These are phyloP conservation scores for Lasius fuliginosus DNA, from an alignment of 2,888 invertebrate species.

Conservation along the genomic window DNA sequence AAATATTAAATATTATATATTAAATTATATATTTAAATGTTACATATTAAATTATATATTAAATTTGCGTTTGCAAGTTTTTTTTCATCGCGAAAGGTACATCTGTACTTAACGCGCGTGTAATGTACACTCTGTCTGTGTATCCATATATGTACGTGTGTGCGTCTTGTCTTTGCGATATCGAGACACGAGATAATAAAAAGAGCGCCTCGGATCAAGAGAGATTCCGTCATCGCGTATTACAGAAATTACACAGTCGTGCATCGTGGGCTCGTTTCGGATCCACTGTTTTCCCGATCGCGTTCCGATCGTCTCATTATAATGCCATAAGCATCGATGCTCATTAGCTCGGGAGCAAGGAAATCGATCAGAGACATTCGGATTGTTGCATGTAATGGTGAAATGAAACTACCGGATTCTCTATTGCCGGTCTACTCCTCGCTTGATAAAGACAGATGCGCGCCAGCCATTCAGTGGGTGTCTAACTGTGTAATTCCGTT, in stretches of 20 bases:
- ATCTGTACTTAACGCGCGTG: conserved; percentile 8
- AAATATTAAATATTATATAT: no score
- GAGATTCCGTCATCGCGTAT: conserved; percentile 50
- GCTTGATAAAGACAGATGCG: conserved; percentile 71
- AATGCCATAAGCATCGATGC: conserved; percentile 24
- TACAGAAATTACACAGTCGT: conserved; percentile 61
- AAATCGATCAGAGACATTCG: conserved; percentile 66
- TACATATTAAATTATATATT: no score
- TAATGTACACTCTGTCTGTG: conserved; percentile 34
- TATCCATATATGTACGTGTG: conserved; percentile 45
- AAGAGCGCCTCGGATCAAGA: conserved; percentile 37
- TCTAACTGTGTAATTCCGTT: conserved; percentile 56
- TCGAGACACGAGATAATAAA: conserved; percentile 60
- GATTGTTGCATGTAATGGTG: conserved; percentile 57
- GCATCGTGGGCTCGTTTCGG: conserved; percentile 19
- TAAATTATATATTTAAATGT: no score
- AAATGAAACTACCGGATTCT: conserved; percentile 73
- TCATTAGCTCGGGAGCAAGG: conserved; percentile 65
- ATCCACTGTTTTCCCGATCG: conserved; percentile 48
- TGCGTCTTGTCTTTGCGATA: conserved; percentile 42
- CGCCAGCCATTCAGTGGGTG: conserved; percentile 61
- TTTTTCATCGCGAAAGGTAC: conserved; percentile 20
- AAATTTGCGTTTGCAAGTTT: neutral
- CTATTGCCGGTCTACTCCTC: conserved; percentile 64
- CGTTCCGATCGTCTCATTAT: neutral